Evolutionary conservation across 2,113 vertebrate species (phyloP).

Genomic region (Romanogobio albipinnatus): DNA sequence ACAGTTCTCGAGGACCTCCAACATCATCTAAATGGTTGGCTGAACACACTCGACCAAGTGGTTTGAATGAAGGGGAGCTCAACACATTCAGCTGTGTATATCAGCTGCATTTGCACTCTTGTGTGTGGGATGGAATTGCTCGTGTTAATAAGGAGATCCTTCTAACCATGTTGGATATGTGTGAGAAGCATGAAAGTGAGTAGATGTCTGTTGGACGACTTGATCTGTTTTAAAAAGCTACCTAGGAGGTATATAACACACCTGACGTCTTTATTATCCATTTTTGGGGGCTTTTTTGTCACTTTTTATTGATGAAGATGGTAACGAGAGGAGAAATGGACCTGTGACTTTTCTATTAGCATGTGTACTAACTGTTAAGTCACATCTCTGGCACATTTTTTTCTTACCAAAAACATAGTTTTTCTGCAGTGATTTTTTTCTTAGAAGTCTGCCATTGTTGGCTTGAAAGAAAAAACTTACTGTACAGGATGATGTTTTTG

Average conservation of each 20-base stretch:
- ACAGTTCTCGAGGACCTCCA: not conserved
- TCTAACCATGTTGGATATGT: slow-evolving; percentile 62
- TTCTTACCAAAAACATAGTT: not conserved
- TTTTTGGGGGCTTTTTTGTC: not conserved
- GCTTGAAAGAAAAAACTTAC: not conserved
- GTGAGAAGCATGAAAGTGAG: slow-evolving; percentile 58
- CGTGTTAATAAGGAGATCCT: slow-evolving; percentile 62
- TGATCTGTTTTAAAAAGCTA: not conserved
- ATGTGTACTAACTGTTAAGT: not conserved
- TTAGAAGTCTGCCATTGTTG: not conserved
- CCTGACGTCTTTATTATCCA: not conserved
- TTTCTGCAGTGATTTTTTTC: not conserved
- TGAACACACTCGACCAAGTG: not conserved
- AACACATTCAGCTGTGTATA: slow-evolving; percentile 20
- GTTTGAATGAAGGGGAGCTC: slow-evolving; percentile 26
- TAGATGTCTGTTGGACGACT: not conserved
- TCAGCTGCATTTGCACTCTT: slow-evolving; percentile 54
- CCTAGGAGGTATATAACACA: not conserved
- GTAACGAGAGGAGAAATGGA: not conserved
- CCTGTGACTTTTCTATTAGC: not conserved
- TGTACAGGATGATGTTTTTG: not conserved
- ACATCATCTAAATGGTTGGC: not conserved
- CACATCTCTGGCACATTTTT: not conserved
- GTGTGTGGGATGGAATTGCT: slow-evolving; percentile 64
- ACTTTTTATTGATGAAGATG: not conserved